Base-by-base conservation (phyloP, 30 jellyfish, hydroid and myxozoan genomes). In the Turritopsis rubra region DNA sequence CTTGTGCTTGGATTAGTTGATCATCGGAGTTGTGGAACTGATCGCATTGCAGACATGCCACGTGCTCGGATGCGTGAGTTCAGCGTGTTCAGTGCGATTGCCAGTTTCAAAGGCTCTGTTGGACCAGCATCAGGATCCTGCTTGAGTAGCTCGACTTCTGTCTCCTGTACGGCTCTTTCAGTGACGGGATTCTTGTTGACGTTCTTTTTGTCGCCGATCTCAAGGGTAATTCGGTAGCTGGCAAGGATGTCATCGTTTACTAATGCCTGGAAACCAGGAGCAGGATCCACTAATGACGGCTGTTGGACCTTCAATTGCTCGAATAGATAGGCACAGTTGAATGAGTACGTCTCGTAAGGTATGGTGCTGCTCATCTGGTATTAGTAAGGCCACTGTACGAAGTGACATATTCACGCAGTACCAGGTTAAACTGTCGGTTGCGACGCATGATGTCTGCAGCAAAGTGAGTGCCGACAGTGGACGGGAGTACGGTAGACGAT, bases 391-490 rank as follows among this genome's bases (percentile, higher is more conserved):
- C n/a, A n/a, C n/a, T n/a, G n/a, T n/a, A n/a, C n/a, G n/a, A n/a
- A n/a, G n/a, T n/a, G n/a, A n/a, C n/a, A n/a, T n/a, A 85, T 66
- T 19, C 53, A 73, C 73, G 84, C 21, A 85, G 71, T 19, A 85
- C 73, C n/a, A 85, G 75, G 85, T 76, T 85, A 23, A 52, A 28
- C 77, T 76, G 89, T 22, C 81, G 83, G 65, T 21, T n/a, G 68
- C 91, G 87, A 18, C 81, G 65, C 52, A 84, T 75, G 18, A 84
- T 81, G 70, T 84, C 91, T 41, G 91, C 87, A 5, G 91, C 91
- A 75, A 54, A 85, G 85, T 72, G 27, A 16, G 52, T 28, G 28
- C 93, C 93, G 30, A 85, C 77, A 29, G 54, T 76, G 54, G 22
- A 41, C 21, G 90, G 93, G 21, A 22, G n/a, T 80, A 28, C 24